Base-by-base conservation (phyloP, 2,888 invertebrate genomes). In the Ophioninae sp. region DNA sequence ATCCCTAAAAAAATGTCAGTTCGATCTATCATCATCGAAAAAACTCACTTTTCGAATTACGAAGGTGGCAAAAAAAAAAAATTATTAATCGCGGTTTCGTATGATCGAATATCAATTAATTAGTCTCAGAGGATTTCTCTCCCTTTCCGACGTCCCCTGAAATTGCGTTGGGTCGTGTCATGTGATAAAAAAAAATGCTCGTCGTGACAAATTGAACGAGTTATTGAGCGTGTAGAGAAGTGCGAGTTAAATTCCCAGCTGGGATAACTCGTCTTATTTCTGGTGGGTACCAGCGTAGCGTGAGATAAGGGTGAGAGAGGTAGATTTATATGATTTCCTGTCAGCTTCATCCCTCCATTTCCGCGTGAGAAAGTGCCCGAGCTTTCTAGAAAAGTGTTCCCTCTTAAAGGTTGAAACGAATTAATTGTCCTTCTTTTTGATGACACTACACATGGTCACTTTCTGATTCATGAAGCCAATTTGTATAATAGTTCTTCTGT, bases 381-480 rank as follows among this genome's bases (percentile, higher is more conserved):
- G 7, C 6, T 41, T 41, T 8, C 7, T 8, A 44, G 0, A 44
- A 73, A 50, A 75, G 75, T 81, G 65, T 77, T 50, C 44, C 74
- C 59, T 70, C 13, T 21, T n/a, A 69, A 76, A 85, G 79, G 56
- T 70, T 57, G 44, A 17, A 41, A 17, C 30, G 39, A 78, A 39
- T 6, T 39, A 39, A 79, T 65, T 73, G 73, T 70, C 56, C 57
- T 79, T 77, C 59, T 41, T 83, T 68, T 44, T 61, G 59, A 59
- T 69, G 41, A 57, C 44, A 17, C 44, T n/a, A 10, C 44, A 64
- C 37, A 17, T 6, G 56, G 13, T 70, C 41, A 70, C 61, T 44
- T 41, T 69, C 64, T 83, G 73, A 80, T 83, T 80, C 80, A 80
- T 68, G 73, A 64, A 76, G 50, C 68, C 59, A 83, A 80, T 77